These are phyloP conservation scores for Equus quagga DNA, from an alignment of 2,113 vertebrate species.

Conservation along the genomic window DNA sequence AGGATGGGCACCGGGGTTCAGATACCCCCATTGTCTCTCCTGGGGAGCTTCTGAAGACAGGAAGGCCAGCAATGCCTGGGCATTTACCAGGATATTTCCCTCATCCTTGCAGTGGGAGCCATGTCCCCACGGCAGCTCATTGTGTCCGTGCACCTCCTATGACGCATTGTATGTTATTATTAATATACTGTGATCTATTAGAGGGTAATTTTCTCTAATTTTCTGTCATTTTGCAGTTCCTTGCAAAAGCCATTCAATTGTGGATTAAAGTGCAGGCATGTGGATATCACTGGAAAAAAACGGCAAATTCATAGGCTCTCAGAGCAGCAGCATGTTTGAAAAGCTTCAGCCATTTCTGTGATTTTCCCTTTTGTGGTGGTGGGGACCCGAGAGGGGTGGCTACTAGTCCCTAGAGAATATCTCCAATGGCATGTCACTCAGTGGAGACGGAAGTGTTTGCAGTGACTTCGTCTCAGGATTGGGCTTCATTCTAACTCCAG, in stretches of 20 bases:
- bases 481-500: background rate
- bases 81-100: background rate
- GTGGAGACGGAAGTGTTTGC: fast-evolving
- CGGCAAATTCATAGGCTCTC: conserved; percentile 14
- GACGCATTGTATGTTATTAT: background rate
- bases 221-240: conserved; percentile 68
- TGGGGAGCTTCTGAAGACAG: background rate
- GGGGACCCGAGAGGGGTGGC: background rate
- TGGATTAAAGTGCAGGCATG: conserved; percentile 54
- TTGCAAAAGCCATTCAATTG: conserved; percentile 59
- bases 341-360: background rate
- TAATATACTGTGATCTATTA: conserved; percentile 55
- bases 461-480: background rate
- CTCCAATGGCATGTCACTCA: fast-evolving
- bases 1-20: background rate
- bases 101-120: background rate
- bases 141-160: background rate
- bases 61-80: fast-evolving
- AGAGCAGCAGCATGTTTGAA: background rate
- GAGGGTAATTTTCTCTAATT: conserved; percentile 66
- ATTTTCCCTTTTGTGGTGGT: background rate
- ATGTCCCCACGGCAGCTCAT: background rate
- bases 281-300: conserved; percentile 53
- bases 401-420: background rate
- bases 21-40: background rate